Evolutionary conservation across 2,888 invertebrate genomes (phyloP).

Genomic region (Sarcophaga carnaria): DNA sequence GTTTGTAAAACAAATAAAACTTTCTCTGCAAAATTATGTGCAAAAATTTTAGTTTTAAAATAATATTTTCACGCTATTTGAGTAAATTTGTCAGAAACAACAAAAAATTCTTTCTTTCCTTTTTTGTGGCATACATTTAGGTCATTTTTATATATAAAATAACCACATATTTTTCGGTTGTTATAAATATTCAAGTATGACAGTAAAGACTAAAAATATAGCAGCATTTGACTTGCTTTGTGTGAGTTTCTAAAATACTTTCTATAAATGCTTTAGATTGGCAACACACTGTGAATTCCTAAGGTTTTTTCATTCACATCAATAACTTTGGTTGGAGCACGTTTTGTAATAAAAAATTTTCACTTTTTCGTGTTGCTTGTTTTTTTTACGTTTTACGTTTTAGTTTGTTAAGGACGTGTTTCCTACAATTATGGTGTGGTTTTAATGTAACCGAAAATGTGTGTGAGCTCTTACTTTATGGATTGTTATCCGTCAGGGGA

Average conservation of each 20-base stretch:
- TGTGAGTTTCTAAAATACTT: too few species aligned
- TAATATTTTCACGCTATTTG: neutral
- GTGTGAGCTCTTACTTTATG: neutral
- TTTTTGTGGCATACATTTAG: neutral
- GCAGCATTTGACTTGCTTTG: too few species aligned
- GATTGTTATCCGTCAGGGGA: neutral
- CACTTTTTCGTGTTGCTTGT: too few species aligned
- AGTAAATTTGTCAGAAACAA: neutral
- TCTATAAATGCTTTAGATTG: neutral
- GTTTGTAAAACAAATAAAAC: neutral
- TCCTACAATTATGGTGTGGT: neutral
- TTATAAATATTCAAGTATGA: neutral
- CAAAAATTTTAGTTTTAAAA: neutral
- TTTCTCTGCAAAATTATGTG: neutral
- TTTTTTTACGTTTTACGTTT: neutral
- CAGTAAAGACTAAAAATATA: too few species aligned
- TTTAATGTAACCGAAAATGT: slow-evolving; percentile 9
- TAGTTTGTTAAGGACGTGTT: slow-evolving; percentile 17
- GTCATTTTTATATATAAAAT: neutral
- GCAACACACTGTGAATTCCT: neutral
- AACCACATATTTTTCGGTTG: neutral
- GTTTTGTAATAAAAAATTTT: slow-evolving; percentile 10
- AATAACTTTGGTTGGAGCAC: slow-evolving; percentile 15
- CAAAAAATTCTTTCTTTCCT: neutral
- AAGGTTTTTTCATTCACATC: neutral